Evolutionary conservation across 2,113 vertebrate genomes (phyloP), one percentile per base, ranked within the genome.

Genomic region (Diadophis punctatus): DNA sequence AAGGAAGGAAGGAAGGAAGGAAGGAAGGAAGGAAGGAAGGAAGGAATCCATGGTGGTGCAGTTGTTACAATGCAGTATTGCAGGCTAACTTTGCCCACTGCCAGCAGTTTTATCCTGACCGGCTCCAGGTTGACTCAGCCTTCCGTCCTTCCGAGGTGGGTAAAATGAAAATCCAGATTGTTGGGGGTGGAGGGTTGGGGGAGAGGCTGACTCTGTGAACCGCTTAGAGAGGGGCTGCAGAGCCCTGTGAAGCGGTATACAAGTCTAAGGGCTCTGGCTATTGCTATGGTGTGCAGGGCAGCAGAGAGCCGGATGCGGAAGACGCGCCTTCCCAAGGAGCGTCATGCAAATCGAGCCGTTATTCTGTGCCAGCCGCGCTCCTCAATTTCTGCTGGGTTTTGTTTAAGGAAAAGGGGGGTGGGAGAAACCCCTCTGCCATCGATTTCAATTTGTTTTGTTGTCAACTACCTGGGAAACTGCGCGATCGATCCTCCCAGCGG

Each of bases 391-490:
- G 16, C 18, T 34, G n/a, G 14, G n/a, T 74, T 74, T 74, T 74
- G n/a, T 74, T n/a, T 27, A 46, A 91, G n/a, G 25, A 63, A 46
- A 58, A 2, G 22, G 22, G 22, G 25, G n/a, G 43, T 8, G 25
- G 8, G 2, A 1, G 22, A 56, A 56, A 2, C 22, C n/a, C 68
- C 68, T 96, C 89, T 2, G 14, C 25, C 49, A 96, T 49, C 96
- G 95, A 94, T 91, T 97, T 96, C 97, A 96, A 97, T 97, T 97
- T 97, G 96, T 96, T 97, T 96, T 97, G 95, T 96, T 97, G 97
- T 95, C 92, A 96, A 96, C 97, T 98, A 98, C 97, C 97, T 97
- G 97, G 95, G 97, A 97, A 97, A 46, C 46, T 3, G 46, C 46
- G 95, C 0, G 0, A 94, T 95, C 95, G 94, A 96, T 94, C 95